A percentile compares a stretch with the other conserved stretches of the same genome.
phyloP scores from a whole-genome alignment of 2,113 vertebrate species.

The Ceyx melanurus region DNA sequence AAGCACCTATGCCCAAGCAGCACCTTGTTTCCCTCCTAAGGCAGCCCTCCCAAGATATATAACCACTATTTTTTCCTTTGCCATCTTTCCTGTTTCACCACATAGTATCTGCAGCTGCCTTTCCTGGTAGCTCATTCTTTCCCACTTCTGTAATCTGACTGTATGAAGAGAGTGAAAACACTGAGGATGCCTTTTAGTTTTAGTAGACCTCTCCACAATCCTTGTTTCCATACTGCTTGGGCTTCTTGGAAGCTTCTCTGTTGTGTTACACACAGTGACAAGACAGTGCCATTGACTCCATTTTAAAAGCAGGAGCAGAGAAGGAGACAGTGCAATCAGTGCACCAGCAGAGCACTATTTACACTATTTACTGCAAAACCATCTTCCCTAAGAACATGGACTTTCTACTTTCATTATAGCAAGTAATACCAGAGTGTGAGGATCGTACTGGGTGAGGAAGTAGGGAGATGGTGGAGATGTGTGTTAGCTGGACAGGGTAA shows the following conservation, averaged over 20 bases:
- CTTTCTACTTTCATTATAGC: not conserved
- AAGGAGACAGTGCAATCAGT: not conserved
- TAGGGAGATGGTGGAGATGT: accelerated
- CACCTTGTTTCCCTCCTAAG: not conserved
- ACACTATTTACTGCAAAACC: not conserved
- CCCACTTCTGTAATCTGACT: not conserved
- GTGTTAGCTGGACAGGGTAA: not conserved
- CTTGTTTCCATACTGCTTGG: not conserved
- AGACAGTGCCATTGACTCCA: not conserved
- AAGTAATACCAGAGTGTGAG: not conserved
- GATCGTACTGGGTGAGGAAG: not conserved
- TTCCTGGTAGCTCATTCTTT: not conserved
- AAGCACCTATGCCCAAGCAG: not conserved
- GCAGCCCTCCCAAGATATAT: not conserved
- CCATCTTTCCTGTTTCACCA: not conserved
- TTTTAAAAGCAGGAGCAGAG: not conserved
- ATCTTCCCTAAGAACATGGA: not conserved
- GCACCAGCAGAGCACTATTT: not conserved
- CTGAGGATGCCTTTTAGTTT: not conserved
- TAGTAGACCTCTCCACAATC: not conserved
- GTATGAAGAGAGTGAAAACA: not conserved
- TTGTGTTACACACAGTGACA: accelerated
- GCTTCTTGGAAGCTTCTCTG: not conserved
- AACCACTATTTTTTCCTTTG: not conserved
- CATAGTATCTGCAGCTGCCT: not conserved